phyloP scores from a whole-genome alignment of 2,888 invertebrate species.

The Lamellibrachia satsuma region DNA sequence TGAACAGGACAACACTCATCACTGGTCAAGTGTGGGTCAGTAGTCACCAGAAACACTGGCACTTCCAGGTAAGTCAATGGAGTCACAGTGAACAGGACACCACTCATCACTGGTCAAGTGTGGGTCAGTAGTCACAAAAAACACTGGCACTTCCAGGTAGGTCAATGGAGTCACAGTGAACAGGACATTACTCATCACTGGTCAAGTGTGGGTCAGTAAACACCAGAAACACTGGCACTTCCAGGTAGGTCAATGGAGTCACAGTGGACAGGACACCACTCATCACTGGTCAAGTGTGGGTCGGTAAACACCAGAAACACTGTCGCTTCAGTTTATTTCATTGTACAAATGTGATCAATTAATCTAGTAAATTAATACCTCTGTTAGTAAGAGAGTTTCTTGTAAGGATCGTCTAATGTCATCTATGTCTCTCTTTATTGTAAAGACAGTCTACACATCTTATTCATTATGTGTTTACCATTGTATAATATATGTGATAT shows the following conservation, averaged over 20 bases:
- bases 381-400: background rate
- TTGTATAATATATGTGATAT: too few relatives aligned
- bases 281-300: background rate
- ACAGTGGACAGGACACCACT: background rate
- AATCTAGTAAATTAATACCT: background rate
- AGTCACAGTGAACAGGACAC: background rate
- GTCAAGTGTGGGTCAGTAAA: background rate
- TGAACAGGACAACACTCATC: too few relatives aligned
- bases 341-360: background rate
- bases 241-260: background rate
- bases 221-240: slow-evolving; percentile 18
- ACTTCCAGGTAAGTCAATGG: too few relatives aligned
- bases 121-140: background rate
- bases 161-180: background rate
- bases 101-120: background rate
- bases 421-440: too few relatives aligned
- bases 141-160: background rate
- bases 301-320: slow-evolving; percentile 9
- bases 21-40: too few relatives aligned
- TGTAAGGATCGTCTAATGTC: background rate
- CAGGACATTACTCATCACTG: background rate
- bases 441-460: too few relatives aligned
- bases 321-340: background rate
- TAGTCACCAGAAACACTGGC: too few relatives aligned
- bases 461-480: too few relatives aligned